Percentiles rank a stretch among this genome's conserved stretches.
Conservation (phyloP, 2,113 vertebrate species). For the Pomatorhinus ruficollis region DNA sequence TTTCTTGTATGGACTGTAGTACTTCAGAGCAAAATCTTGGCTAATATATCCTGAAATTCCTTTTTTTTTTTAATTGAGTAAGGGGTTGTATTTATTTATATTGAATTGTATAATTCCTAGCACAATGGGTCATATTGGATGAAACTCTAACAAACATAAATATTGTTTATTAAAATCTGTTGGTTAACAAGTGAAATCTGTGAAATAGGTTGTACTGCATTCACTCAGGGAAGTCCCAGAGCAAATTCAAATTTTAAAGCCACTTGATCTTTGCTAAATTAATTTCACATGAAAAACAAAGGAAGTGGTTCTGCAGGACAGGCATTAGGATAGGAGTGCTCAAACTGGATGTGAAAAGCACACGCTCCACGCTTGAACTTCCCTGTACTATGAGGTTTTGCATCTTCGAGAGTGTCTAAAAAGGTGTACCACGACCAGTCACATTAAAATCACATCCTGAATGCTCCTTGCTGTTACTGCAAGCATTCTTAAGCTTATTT, state of each 20-base stretch:
- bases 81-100: neutral
- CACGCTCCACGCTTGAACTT: neutral
- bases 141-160: neutral
- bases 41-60: neutral
- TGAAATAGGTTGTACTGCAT: neutral
- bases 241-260: neutral
- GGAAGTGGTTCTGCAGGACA: neutral
- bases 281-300: neutral
- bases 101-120: neutral
- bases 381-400: neutral
- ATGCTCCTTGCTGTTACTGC: neutral
- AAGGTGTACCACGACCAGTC: neutral
- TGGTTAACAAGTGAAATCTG: neutral
- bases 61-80: neutral
- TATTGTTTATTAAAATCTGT: neutral
- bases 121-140: neutral
- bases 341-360: neutral
- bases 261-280: neutral
- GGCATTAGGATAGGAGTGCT: neutral
- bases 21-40: too few relatives aligned
- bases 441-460: neutral
- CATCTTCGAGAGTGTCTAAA: neutral
- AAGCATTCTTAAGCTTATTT: neutral
- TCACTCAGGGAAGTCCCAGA: neutral
- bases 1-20: too few relatives aligned